Base-by-base conservation (phyloP, 2,888 invertebrate species). In the Tetragonula carbonaria region DNA sequence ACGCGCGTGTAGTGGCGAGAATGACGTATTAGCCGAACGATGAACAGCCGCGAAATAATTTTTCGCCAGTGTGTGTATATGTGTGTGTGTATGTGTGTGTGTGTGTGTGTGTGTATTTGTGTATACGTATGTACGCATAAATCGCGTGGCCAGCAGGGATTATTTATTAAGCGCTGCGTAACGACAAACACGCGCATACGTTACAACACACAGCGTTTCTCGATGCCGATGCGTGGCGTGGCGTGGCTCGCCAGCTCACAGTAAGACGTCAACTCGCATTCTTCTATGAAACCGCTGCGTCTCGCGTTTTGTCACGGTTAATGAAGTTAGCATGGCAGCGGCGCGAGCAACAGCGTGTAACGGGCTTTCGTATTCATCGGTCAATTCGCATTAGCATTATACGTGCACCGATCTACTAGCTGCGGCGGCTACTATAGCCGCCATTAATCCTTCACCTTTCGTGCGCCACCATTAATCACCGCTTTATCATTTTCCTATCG, bases 351-450 rank as follows among this genome's bases (percentile, higher is more conserved):
- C 88, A 80, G 82, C 82, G 86, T 85, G 81, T 87, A 88, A 88
- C 89, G 84, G 87, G 78, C 88, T 88, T 82, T 89, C 89, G 81
- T 88, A 89, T 89, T 88, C 86, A 86, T 78, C 84, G 88, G 87
- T 89, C 89, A 89, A 88, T 89, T 88, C 88, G 78, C 88, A 89
- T 89, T 89, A 88, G 87, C 89, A 89, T 89, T 89, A 87, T 88
- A 89, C 88, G 80, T 90, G 87, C 85, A 79, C 80, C 86, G 88
- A 89, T 89, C 88, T 86, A 84, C 88, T 85, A 86, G 86, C 75
- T 75, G 82, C 66, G 78, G 82, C 63, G 80, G 59, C 70, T 45
- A 28, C 57, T 65, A 62, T 74, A 65, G 71, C 74, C 85, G 78
- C 85, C 85, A 83, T 88, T 90, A 90, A 90, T 89, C 89, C 89